These are phyloP conservation scores for Eugnorisma glareosa DNA, from an alignment of 2,888 invertebrate genomes.

Conservation along the genomic window DNA sequence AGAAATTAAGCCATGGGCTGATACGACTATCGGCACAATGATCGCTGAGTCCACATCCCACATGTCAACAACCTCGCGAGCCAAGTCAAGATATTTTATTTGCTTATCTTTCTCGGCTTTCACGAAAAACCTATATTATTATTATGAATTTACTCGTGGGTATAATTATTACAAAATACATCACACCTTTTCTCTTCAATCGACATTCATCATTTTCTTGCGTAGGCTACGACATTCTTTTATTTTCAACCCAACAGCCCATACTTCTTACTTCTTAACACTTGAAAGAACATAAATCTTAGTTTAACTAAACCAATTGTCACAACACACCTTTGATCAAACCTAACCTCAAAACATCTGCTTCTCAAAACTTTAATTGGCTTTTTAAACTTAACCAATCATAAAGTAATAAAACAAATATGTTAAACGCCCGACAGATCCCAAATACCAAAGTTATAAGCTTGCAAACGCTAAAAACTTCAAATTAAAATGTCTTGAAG, in stretches of 20 bases:
- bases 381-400: conserved; percentile 70
- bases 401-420: conserved; percentile 72
- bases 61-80: too few relatives aligned
- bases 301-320: conserved; percentile 16
- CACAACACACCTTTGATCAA: conserved; percentile 39
- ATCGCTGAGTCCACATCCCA: too few relatives aligned
- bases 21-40: too few relatives aligned
- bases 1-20: too few relatives aligned
- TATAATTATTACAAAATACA: neutral
- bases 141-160: neutral
- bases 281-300: conserved; percentile 37
- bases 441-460: conserved; percentile 65
- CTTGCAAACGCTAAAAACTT: conserved; percentile 69
- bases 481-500: conserved; percentile 79
- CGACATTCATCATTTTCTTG: neutral
- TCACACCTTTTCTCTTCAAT: conserved; percentile 2
- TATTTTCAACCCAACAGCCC: conserved; percentile 1
- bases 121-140: too few relatives aligned
- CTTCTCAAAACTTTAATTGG: conserved; percentile 64
- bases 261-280: conserved; percentile 15
- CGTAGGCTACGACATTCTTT: conserved; percentile 1
- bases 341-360: conserved; percentile 68
- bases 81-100: too few relatives aligned
- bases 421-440: conserved; percentile 57
- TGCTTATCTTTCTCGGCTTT: too few relatives aligned